phyloP scores from a whole-genome alignment of 2,797 vertebrate genomes.

The Hoplostethus mediterraneus region DNA sequence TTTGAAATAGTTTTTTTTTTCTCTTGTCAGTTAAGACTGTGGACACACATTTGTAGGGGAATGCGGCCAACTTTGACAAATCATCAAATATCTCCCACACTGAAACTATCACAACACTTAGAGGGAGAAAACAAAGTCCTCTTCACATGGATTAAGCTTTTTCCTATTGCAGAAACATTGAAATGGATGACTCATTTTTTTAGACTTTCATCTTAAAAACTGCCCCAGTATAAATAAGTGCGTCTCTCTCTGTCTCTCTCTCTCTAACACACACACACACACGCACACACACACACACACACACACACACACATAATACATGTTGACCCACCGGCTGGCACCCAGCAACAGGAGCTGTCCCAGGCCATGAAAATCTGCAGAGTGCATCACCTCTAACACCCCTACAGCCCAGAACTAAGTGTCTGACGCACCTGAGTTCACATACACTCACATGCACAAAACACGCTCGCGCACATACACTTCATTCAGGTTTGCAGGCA shows the following conservation, averaged over 20 bases:
- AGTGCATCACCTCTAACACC: constrained; percentile 3
- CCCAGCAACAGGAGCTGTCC: neutral
- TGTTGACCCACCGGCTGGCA: neutral
- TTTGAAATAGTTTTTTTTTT: neutral
- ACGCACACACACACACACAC: constrained; percentile 1
- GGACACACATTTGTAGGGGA: neutral
- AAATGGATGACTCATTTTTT: neutral
- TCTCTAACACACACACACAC: neutral
- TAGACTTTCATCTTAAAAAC: neutral
- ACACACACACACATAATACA: constrained; percentile 3
- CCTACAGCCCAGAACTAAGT: neutral
- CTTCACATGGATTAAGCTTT: neutral
- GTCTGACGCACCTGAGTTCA: neutral
- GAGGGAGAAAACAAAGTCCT: neutral
- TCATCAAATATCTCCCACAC: neutral
- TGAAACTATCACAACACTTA: neutral
- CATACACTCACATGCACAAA: constrained; percentile 4
- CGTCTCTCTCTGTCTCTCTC: neutral
- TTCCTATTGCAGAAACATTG: constrained; percentile 4
- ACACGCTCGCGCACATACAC: neutral
- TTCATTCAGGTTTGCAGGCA: neutral
- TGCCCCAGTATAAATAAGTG: neutral
- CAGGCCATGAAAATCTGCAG: neutral
- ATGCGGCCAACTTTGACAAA: neutral
- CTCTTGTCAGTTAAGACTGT: neutral